Base-by-base conservation (phyloP, 2,888 invertebrate genomes). In the Dynastes maya region DNA sequence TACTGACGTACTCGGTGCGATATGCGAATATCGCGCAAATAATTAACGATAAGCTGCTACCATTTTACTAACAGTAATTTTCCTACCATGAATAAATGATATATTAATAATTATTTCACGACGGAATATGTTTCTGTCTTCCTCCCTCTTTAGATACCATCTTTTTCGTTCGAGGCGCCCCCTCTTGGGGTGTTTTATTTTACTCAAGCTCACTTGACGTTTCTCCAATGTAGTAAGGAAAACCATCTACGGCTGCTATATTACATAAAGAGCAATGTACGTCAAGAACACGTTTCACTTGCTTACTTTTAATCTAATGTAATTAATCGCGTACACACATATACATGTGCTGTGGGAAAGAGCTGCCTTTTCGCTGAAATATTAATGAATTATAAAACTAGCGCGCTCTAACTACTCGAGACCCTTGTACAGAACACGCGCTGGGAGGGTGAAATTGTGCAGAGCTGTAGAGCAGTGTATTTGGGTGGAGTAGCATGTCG, bases 341-440 rank as follows among this genome's bases (percentile, higher is more conserved):
- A 51, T n/a, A 32, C 65, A n/a, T n/a, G 32, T n/a, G 37, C n/a
- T 8, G 67, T 13, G 45, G 45, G 45, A 45, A 11, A 8, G 32
- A 16, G 22, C n/a, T 22, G 22, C 55, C 8, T 49, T 27, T 67
- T 49, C 22, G n/a, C 45, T 22, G 22, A 67, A 67, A 49, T 49
- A 67, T 49, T 67, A 67, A 67, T 49, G 67, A 45, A 49, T 67
- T 49, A 67, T 67, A 67, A 67, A 67, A 49, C 45, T 13, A n/a
- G 11, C 29, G 37, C 37, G 32, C 64, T 5, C n/a, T n/a, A 5
- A 29, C 11, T 32, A 2, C 9, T 5, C 37, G 37, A 8, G 8
- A 45, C 11, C 45, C 45, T 45, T 11, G 45, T 45, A 45, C 1
- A 6, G 2, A 45, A 45, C 2, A 8, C 45, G 2, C 11, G 11